A percentile compares a stretch with the other conserved stretches of the same genome.
Conservation (phyloP, 2,113 vertebrate genomes). For the Recurvirostra avosetta region DNA sequence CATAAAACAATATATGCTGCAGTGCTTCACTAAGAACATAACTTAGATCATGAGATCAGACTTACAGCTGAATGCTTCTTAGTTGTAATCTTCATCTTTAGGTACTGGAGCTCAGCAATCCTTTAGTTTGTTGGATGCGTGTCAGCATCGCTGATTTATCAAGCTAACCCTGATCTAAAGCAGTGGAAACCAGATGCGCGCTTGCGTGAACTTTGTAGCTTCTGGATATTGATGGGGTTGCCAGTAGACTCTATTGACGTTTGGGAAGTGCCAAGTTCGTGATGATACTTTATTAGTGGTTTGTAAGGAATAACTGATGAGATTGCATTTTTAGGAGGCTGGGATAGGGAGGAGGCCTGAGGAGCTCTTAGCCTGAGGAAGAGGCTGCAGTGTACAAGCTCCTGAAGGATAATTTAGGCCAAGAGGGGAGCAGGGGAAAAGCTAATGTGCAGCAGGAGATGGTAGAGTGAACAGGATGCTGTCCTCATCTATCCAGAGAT, state of each 20-base stretch:
- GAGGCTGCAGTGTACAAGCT: background rate
- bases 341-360: background rate
- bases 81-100: constrained; percentile 1
- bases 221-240: background rate
- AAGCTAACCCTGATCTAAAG: background rate
- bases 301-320: background rate
- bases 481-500: background rate
- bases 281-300: background rate
- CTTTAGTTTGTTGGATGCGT: background rate
- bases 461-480: background rate
- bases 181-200: background rate
- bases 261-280: background rate
- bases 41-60: background rate
- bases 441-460: background rate
- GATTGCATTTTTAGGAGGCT: background rate
- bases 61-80: background rate
- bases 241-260: rapidly evolving
- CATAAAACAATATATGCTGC: background rate
- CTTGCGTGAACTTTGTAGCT: background rate
- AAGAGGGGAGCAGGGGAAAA: background rate
- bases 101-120: background rate
- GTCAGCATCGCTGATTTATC: background rate
- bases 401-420: background rate
- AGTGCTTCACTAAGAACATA: background rate
- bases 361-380: background rate